These are phyloP conservation scores for Ypsolopha scabrella DNA, from an alignment of 2,888 invertebrate genomes.

Conservation along the genomic window DNA sequence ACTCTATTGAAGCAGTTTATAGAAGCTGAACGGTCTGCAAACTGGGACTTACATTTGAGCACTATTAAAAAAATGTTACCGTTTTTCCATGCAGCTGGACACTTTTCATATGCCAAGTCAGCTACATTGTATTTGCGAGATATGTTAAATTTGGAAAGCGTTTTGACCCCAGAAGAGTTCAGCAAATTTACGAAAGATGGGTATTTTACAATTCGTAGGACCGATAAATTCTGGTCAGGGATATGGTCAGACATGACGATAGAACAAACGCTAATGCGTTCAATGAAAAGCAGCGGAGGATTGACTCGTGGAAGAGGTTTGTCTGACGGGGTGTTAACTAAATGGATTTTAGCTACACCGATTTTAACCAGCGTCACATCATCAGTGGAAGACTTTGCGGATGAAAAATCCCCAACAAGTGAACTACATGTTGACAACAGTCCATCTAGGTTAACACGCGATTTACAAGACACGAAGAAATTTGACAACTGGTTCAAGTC, in stretches of 20 bases:
- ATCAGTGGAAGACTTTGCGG: background rate
- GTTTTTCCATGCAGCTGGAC: slow-evolving; percentile 17
- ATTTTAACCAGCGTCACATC: slow-evolving; percentile 11
- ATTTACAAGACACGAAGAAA: background rate
- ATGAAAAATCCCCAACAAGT: background rate
- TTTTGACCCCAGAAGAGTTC: slow-evolving; percentile 8
- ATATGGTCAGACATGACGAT: too few relatives aligned
- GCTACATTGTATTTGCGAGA: slow-evolving; percentile 14
- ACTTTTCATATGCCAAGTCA: slow-evolving; percentile 8
- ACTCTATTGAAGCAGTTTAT: slow-evolving; percentile 21
- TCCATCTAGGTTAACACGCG: background rate
- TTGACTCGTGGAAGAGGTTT: slow-evolving; percentile 17
- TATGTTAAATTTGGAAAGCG: slow-evolving; percentile 8
- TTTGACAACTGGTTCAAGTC: background rate
- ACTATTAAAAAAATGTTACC: slow-evolving; percentile 22
- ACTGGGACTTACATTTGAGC: slow-evolving; percentile 20
- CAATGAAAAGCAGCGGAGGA: slow-evolving; percentile 16
- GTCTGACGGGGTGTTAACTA: slow-evolving; percentile 14
- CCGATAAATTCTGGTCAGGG: slow-evolving; percentile 11
- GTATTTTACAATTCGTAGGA: slow-evolving; percentile 2
- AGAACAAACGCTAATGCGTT: slow-evolving; percentile 23
- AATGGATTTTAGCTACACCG: slow-evolving; percentile 14
- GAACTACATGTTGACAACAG: background rate
- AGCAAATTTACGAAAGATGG: slow-evolving; percentile 4
- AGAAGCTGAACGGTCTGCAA: slow-evolving; percentile 20